phyloP scores from a whole-genome alignment of 1,140 invertebrate species.

The Metaphire vulgaris region DNA sequence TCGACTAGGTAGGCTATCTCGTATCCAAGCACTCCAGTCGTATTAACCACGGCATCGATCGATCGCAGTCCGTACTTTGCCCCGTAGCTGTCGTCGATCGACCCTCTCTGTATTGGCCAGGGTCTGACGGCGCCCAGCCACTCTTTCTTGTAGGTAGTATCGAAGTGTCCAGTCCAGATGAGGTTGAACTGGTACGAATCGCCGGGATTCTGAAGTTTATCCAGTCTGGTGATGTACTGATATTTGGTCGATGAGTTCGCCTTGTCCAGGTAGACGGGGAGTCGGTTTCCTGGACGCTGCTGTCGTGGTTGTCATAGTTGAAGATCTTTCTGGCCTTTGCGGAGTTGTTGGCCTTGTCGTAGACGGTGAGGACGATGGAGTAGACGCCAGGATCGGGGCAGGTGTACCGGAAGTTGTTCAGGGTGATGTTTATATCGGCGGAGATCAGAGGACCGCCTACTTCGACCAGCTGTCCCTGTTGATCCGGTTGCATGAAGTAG shows the following conservation, averaged over 20 bases:
- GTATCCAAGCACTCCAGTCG: neutral
- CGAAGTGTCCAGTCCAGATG: neutral
- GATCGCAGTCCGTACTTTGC: neutral
- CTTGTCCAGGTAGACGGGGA: neutral
- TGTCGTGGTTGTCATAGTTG: constrained; percentile 5
- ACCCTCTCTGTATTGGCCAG: neutral
- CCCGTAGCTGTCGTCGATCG: neutral
- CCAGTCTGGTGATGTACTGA: neutral
- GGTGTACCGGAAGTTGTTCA: neutral
- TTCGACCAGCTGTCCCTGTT: neutral
- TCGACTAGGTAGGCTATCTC: neutral
- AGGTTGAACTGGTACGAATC: neutral
- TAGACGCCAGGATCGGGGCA: constrained; percentile 7
- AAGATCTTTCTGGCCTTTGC: constrained; percentile 7
- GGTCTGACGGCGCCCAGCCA: neutral
- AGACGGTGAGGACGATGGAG: constrained; percentile 10
- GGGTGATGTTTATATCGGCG: neutral
- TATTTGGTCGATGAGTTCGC: neutral
- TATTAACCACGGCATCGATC: neutral
- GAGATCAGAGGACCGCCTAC: neutral
- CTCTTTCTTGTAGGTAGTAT: neutral
- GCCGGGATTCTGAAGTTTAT: neutral
- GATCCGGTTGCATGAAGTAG: constrained; percentile 6
- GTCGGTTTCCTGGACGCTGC: neutral
- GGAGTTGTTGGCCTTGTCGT: constrained; percentile 6